A percentile compares a stretch with the other conserved stretches of the same genome.
Evolutionary conservation across 2,113 vertebrate species (phyloP).

Genomic region (Chlamydotis undulata): DNA sequence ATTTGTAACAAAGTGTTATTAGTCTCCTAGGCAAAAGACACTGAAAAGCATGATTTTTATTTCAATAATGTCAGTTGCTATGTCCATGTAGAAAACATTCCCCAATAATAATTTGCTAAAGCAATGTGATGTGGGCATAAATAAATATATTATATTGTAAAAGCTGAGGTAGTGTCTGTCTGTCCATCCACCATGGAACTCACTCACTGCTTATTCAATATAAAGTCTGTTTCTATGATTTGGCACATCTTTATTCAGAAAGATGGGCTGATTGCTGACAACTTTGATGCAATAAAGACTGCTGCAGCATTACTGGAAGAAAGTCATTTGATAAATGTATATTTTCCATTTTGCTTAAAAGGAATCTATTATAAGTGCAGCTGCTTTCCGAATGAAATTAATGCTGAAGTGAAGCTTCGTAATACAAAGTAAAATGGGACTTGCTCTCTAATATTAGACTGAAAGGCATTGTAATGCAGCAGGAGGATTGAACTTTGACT

Average conservation of each 20-base stretch:
- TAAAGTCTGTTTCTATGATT: slow-evolving; percentile 1
- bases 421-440: slow-evolving; percentile 81
- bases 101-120: not conserved
- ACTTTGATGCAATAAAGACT: slow-evolving; percentile 71
- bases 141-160: slow-evolving; percentile 20
- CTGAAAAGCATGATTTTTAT: not conserved
- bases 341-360: slow-evolving; percentile 79
- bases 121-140: slow-evolving; percentile 7
- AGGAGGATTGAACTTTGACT: slow-evolving; percentile 77
- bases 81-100: not conserved
- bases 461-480: slow-evolving; percentile 79
- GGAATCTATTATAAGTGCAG: slow-evolving; percentile 77
- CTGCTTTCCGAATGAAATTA: slow-evolving; percentile 77
- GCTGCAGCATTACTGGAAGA: slow-evolving; percentile 67
- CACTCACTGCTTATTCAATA: slow-evolving; percentile 55
- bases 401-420: slow-evolving; percentile 70
- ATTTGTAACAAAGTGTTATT: not conserved
- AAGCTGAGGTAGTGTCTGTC: not conserved
- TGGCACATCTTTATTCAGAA: slow-evolving; percentile 65
- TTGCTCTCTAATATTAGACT: slow-evolving; percentile 74
- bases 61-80: not conserved
- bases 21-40: not conserved
- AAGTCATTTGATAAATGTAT: slow-evolving; percentile 79
- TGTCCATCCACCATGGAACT: slow-evolving; percentile 11
- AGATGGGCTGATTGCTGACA: slow-evolving; percentile 65